These are phyloP conservation scores for Lycocorax pyrrhopterus DNA, from an alignment of 2,113 vertebrate species.

Conservation along the genomic window DNA sequence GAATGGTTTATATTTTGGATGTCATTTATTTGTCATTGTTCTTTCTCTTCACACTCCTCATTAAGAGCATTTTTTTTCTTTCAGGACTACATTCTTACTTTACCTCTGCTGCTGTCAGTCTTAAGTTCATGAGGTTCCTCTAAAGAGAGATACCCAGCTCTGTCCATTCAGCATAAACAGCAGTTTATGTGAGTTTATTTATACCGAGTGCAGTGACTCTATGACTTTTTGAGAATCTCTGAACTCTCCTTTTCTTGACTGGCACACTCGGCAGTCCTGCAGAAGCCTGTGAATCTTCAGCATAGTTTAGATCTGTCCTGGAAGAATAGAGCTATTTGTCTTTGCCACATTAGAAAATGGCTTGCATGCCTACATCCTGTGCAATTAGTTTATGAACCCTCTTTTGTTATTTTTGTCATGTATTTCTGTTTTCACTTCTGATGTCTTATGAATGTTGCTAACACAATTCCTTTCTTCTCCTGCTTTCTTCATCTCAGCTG, in stretches of 20 bases:
- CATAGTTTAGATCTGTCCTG: constrained; percentile 21
- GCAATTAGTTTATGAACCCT: constrained; percentile 40
- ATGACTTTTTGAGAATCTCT: background rate
- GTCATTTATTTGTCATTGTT: constrained; percentile 40
- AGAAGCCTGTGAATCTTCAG: constrained; percentile 46
- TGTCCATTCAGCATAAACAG: background rate
- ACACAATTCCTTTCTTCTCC: constrained; percentile 20
- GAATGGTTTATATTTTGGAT: constrained; percentile 19
- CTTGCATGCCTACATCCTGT: constrained; percentile 51
- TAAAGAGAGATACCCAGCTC: background rate
- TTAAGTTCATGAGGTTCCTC: background rate
- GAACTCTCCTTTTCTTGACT: background rate
- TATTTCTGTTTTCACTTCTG: constrained; percentile 58
- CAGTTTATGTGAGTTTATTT: background rate
- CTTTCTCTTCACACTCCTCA: background rate
- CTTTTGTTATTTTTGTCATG: constrained; percentile 59
- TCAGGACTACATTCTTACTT: background rate
- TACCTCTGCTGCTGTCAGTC: background rate
- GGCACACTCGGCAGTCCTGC: background rate
- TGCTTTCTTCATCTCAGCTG: constrained; percentile 27
- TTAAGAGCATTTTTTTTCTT: background rate
- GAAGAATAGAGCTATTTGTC: constrained; percentile 56
- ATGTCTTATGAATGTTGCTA: constrained; percentile 31
- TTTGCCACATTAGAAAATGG: constrained; percentile 49
- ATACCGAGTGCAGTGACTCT: background rate